A percentile compares a stretch with the other conserved stretches of the same genome.
Evolutionary conservation across 2,797 vertebrate species (phyloP).

Genomic region (Pteronotus mesoamericanus): DNA sequence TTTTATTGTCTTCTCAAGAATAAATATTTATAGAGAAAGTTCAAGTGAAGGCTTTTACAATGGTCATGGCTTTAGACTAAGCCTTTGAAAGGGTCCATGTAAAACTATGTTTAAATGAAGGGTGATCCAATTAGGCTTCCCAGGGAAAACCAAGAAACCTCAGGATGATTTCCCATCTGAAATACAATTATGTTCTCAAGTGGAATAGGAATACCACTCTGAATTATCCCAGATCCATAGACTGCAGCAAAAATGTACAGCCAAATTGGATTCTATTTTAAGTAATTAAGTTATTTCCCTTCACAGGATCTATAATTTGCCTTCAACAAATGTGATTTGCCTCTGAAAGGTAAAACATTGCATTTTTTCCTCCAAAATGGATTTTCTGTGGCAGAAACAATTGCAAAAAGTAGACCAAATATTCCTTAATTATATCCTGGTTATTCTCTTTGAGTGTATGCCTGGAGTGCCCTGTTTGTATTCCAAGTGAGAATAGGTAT

Average conservation of each 20-base stretch:
- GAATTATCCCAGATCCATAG: constrained; percentile 68
- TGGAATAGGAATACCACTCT: constrained; percentile 52
- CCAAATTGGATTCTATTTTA: constrained; percentile 74
- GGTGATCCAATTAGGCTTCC: constrained; percentile 70
- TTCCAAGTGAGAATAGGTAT: not conserved
- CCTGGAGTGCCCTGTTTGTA: not conserved
- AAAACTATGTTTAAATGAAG: constrained; percentile 64
- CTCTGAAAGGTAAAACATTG: constrained; percentile 67
- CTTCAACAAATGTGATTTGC: constrained; percentile 74
- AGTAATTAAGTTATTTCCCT: constrained; percentile 76
- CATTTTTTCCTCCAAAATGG: constrained; percentile 68
- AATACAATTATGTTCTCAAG: constrained; percentile 72
- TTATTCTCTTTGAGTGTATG: not conserved
- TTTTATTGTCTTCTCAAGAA: constrained; percentile 65
- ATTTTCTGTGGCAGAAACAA: constrained; percentile 69
- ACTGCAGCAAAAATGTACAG: constrained; percentile 60
- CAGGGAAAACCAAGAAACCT: constrained; percentile 63
- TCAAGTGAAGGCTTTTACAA: constrained; percentile 63
- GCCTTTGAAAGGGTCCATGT: constrained; percentile 38
- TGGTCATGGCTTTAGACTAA: constrained; percentile 39
- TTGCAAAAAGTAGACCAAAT: constrained; percentile 69
- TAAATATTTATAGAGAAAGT: constrained; percentile 77
- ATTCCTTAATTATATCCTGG: constrained; percentile 62
- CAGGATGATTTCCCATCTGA: constrained; percentile 70
- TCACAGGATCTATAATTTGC: constrained; percentile 71